Evolutionary conservation across 2,113 vertebrate species (phyloP).

Genomic region (Grallaria varia): DNA sequence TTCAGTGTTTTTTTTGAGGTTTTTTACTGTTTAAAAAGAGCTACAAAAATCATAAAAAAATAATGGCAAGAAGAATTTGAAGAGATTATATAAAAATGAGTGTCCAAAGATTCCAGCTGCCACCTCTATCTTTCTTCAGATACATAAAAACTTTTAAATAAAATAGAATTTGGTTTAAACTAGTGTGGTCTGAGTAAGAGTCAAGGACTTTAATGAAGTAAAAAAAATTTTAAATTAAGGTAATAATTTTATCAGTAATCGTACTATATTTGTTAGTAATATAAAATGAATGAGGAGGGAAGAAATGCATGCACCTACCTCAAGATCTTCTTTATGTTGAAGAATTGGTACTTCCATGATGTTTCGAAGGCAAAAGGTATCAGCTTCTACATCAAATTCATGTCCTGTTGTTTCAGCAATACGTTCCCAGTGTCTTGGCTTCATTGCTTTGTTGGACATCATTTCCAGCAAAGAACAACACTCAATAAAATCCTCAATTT

Average conservation of each 20-base stretch:
- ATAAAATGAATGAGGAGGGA: not conserved
- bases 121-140: not conserved
- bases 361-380: slow-evolving; percentile 75
- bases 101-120: not conserved
- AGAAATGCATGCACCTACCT: slow-evolving; percentile 48
- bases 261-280: not conserved
- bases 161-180: not conserved
- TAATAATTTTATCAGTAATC: not conserved
- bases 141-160: not conserved
- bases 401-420: slow-evolving; percentile 77
- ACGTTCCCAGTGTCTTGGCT: slow-evolving; percentile 77
- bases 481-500: slow-evolving; percentile 80
- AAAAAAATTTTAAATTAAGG: not conserved
- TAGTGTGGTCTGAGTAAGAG: not conserved
- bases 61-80: not conserved
- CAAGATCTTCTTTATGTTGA: slow-evolving; percentile 76
- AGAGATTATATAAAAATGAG: not conserved
- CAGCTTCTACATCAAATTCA: slow-evolving; percentile 75
- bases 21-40: not conserved
- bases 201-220: not conserved
- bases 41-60: not conserved
- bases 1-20: not conserved
- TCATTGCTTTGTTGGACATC: slow-evolving; percentile 80
- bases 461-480: slow-evolving; percentile 77
- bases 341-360: slow-evolving; percentile 81